A percentile compares a stretch with the other conserved stretches of the same genome.
Evolutionary conservation across 1,140 invertebrate genomes (phyloP).

Genomic region (Sarcophaga bullata): DNA sequence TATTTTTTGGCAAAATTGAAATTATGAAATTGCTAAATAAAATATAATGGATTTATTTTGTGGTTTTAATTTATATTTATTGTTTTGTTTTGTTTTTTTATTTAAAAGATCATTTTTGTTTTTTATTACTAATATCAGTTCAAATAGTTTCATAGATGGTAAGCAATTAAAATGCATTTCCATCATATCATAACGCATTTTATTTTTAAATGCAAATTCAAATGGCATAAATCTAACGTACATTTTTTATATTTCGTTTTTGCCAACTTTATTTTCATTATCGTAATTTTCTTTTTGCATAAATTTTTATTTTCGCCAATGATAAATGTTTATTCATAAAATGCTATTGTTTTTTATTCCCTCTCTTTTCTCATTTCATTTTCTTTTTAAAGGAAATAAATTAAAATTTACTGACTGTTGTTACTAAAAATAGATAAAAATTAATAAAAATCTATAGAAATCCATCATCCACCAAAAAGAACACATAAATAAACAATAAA

Average conservation of each 20-base stretch:
- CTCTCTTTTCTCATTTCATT: no score
- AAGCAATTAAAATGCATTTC: slow-evolving; percentile 10
- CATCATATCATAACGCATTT: neutral
- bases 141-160: neutral
- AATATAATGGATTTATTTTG: slow-evolving; percentile 9
- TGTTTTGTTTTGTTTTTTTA: neutral
- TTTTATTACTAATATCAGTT: neutral
- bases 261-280: no score
- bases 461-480: neutral
- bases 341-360: neutral
- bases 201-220: slow-evolving; percentile 15
- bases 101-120: neutral
- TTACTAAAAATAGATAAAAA: slow-evolving; percentile 11
- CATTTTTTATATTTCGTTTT: neutral
- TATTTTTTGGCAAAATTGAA: no score
- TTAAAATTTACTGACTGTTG: neutral
- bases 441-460: neutral
- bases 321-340: slow-evolving; percentile 11
- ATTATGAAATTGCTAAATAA: neutral
- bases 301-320: neutral
- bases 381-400: no score
- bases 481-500: neutral
- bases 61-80: slow-evolving; percentile 16
- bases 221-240: neutral
- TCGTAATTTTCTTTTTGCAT: neutral